Conservation (phyloP, 2,797 vertebrate genomes). For the Ataeniobius toweri region DNA sequence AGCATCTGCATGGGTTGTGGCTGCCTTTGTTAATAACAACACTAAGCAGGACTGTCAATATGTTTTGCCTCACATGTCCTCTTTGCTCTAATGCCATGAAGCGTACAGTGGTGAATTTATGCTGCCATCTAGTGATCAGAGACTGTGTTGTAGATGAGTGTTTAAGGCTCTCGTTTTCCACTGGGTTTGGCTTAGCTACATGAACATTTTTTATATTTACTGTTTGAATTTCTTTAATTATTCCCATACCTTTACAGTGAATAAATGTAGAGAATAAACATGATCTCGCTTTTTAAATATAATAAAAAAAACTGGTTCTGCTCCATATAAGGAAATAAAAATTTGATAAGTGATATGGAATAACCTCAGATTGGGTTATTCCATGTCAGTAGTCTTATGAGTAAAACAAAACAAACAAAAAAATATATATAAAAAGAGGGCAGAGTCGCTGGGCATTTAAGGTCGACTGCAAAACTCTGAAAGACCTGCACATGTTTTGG, state of each 20-base stretch:
- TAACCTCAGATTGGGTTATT: neutral
- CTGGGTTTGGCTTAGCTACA: neutral
- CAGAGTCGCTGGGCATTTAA: neutral
- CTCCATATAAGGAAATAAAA: neutral
- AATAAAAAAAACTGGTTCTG: neutral
- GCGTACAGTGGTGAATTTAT: neutral
- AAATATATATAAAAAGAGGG: neutral
- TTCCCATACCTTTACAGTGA: neutral
- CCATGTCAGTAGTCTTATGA: neutral
- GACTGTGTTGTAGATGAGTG: neutral
- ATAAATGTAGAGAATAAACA: neutral
- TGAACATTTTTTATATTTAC: too few relatives aligned
- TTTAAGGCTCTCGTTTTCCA: neutral
- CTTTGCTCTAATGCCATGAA: neutral
- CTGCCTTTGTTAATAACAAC: neutral
- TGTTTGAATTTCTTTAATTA: neutral
- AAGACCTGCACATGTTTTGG: neutral
- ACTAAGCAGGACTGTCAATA: neutral
- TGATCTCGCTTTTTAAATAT: neutral
- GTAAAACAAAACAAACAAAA: neutral
- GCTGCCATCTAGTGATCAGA: slow-evolving; percentile 21
- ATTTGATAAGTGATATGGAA: neutral
- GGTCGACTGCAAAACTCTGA: neutral
- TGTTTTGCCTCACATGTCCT: slow-evolving; percentile 7
- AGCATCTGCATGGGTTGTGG: neutral